These are phyloP conservation scores for Triops longicaudatus DNA, from an alignment of 1,140 invertebrate genomes.

Conservation along the genomic window DNA sequence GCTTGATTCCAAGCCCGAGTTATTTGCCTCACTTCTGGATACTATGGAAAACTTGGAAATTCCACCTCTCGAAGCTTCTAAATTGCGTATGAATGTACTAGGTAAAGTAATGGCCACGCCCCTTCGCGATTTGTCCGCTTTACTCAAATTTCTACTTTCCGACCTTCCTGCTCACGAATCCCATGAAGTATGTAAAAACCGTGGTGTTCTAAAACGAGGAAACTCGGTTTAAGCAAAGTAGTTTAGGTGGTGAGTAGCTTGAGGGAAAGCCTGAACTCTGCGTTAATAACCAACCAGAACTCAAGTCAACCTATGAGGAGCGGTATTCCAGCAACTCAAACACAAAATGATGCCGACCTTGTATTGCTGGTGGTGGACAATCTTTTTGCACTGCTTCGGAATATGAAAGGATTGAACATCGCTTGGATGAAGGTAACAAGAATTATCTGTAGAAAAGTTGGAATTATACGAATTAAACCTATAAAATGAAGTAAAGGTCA, in stretches of 20 bases:
- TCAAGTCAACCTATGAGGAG: background rate
- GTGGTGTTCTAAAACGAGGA: too few species aligned
- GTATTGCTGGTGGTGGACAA: background rate
- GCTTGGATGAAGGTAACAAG: background rate
- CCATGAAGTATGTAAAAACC: background rate
- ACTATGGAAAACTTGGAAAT: slow-evolving; percentile 12
- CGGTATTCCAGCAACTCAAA: background rate
- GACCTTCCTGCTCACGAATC: background rate
- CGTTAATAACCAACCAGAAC: background rate
- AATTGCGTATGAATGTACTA: background rate
- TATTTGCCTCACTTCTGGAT: background rate
- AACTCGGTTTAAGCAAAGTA: background rate
- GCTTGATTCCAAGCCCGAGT: background rate
- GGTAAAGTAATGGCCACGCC: background rate
- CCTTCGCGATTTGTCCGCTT: background rate
- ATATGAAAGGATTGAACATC: background rate
- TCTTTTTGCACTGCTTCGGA: background rate
- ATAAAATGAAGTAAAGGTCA: too few species aligned
- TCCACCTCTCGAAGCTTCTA: background rate
- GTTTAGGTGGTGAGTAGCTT: background rate
- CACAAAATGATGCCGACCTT: background rate
- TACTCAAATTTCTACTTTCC: background rate
- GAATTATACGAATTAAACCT: background rate
- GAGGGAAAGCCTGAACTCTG: background rate
- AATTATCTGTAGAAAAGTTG: background rate